Percentiles rank a stretch among this genome's conserved stretches.
These are phyloP conservation scores for Monopis laevigella DNA, from an alignment of 2,888 invertebrate genomes.

Conservation along the genomic window DNA sequence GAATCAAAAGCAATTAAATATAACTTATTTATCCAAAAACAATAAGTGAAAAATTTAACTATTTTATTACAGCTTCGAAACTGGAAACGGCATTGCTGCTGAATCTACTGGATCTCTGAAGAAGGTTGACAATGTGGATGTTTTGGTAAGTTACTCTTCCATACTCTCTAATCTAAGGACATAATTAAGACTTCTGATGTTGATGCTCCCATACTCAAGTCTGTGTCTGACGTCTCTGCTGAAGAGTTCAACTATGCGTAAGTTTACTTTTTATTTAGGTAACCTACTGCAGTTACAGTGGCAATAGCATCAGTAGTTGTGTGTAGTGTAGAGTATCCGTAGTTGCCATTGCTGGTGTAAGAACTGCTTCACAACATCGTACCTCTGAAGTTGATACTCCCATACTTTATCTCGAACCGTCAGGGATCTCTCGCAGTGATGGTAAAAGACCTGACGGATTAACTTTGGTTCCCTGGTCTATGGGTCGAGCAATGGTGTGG, in stretches of 20 bases:
- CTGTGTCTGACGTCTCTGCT: constrained; percentile 23
- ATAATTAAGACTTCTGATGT: constrained; percentile 18
- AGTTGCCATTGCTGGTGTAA: not conserved
- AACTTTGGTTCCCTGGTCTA: too few relatives aligned
- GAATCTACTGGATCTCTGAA: constrained; percentile 55
- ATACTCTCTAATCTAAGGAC: too few relatives aligned
- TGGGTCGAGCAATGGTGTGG: too few relatives aligned
- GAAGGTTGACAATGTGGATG: constrained; percentile 37
- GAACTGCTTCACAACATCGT: too few relatives aligned
- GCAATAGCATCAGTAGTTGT: too few relatives aligned
- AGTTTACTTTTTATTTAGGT: constrained; percentile 8
- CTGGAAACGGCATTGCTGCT: constrained; percentile 64
- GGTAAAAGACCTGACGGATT: too few relatives aligned
- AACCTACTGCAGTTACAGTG: not conserved
- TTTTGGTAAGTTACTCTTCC: constrained; percentile 28
- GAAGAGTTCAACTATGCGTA: constrained; percentile 30
- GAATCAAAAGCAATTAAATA: too few relatives aligned
- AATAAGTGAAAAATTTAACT: not conserved
- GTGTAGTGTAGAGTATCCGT: too few relatives aligned
- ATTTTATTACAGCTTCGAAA: constrained; percentile 57
- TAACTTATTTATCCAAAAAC: not conserved
- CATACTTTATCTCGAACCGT: too few relatives aligned
- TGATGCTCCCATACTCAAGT: constrained; percentile 25
- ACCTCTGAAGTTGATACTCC: constrained; percentile 23
- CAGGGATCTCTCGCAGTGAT: too few relatives aligned